Evolutionary conservation across 2,888 invertebrate genomes (phyloP), one percentile per base, ranked within the genome.

Genomic region (Trissolcus brochymenae): DNA sequence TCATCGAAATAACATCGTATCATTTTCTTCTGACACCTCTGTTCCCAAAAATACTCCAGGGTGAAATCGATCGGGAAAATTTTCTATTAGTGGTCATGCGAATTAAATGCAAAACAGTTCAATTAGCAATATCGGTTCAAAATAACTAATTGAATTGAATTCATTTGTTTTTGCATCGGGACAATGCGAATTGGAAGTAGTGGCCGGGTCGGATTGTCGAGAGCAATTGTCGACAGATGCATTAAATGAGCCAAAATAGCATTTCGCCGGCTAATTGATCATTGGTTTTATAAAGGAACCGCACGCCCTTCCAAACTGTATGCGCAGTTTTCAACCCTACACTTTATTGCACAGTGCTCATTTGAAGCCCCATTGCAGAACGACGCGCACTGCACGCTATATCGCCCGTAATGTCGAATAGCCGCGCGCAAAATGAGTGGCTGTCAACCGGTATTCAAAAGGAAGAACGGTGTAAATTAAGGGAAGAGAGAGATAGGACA

Each of bases 381-480:
- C 77, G 68, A 73, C 68, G 77, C 73, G 35, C 51, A 17, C 51
- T 53, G 75, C 78, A 78, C 78, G 75, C 78, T 78, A 78, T 78
- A 75, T 67, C 67, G 68, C 64, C 60, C 78, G 78, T 61, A 78
- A 78, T 72, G 71, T 76, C 75, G 78, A 75, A 75, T 78, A 61
- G 51, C 54, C 75, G 72, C 74, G 72, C 71, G 49, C 51, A 51
- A 79, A 79, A 79, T 79, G 79, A 79, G 79, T 70, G 79, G 70
- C 79, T 79, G 79, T 79, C 79, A 79, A 79, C 79, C 67, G 62
- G 50, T 68, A 70, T 79, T 79, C 79, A 76, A 65, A 76, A 79
- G 79, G 76, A 79, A 76, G 79, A 79, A 73, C 79, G 73, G 76
- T 66, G 79, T 73, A 79, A 79, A 79, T 79, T 79, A 68, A 79